Conservation (phyloP, 2,113 vertebrate genomes). For the Patagioenas fasciata region DNA sequence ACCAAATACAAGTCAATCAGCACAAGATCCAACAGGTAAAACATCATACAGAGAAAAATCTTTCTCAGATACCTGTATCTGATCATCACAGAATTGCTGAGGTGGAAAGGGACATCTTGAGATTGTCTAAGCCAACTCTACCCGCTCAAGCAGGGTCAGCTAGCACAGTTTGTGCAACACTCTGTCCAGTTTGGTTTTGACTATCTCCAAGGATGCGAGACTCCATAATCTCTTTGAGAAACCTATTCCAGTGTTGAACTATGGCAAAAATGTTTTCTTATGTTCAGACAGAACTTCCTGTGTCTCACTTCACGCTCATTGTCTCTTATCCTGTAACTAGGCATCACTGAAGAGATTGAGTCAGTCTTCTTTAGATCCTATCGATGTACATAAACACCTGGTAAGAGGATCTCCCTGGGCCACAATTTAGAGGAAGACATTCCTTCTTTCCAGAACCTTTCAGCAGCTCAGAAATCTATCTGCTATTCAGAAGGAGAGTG, state of each 20-base stretch:
- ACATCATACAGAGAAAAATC: background rate
- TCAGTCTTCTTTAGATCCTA: background rate
- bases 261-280: background rate
- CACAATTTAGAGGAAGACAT: background rate
- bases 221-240: background rate
- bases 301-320: fast-evolving
- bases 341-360: background rate
- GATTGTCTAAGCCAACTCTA: background rate
- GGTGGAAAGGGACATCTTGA: background rate
- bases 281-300: background rate
- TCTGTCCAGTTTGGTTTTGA: background rate
- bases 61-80: background rate
- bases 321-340: background rate
- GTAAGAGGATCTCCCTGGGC: background rate
- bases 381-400: background rate
- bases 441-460: background rate
- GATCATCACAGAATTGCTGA: background rate
- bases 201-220: background rate
- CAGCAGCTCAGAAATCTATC: background rate
- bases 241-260: background rate
- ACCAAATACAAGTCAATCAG: background rate
- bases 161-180: background rate
- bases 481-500: background rate
- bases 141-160: background rate
- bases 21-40: background rate